phyloP scores from a whole-genome alignment of 2,888 invertebrate species.

The Thysanoteuthis rhombus region DNA sequence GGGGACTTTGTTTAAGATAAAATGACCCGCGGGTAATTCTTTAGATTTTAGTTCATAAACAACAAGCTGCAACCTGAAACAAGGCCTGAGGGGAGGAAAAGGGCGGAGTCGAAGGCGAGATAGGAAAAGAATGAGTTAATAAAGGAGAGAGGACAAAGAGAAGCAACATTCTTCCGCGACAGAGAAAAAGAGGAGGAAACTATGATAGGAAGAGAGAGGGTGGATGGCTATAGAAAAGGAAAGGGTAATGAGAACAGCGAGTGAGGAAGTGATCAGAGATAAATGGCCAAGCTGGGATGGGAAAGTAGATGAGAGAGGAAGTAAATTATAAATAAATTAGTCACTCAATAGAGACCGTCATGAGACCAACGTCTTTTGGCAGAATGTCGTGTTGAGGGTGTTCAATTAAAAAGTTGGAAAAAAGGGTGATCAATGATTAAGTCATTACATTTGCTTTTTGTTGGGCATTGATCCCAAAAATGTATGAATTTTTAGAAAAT shows the following conservation, averaged over 20 bases:
- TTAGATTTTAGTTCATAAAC: background rate
- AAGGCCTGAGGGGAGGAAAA: background rate
- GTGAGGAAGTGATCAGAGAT: background rate
- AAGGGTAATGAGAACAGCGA: background rate
- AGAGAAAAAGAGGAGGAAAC: background rate
- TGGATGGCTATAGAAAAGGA: background rate
- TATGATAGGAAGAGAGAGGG: accelerated
- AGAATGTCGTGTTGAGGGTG: too few relatives aligned
- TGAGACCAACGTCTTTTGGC: too few relatives aligned
- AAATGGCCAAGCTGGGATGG: background rate
- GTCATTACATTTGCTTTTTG: too few relatives aligned
- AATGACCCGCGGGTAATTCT: background rate
- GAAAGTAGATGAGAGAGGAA: background rate
- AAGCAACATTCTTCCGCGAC: too few relatives aligned
- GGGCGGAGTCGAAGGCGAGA: background rate
- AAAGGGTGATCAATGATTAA: too few relatives aligned
- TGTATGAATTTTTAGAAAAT: too few relatives aligned
- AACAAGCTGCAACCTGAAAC: background rate
- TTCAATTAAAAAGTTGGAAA: too few relatives aligned
- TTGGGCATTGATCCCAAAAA: too few relatives aligned
- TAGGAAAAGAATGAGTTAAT: too few relatives aligned
- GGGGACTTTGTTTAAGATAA: background rate
- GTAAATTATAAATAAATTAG: too few relatives aligned
- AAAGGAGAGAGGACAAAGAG: too few relatives aligned
- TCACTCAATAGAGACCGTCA: too few relatives aligned